A percentile compares a stretch with the other conserved stretches of the same genome.
Evolutionary conservation across 1,140 invertebrate species (phyloP).

Genomic region (Oscheius sp.): DNA sequence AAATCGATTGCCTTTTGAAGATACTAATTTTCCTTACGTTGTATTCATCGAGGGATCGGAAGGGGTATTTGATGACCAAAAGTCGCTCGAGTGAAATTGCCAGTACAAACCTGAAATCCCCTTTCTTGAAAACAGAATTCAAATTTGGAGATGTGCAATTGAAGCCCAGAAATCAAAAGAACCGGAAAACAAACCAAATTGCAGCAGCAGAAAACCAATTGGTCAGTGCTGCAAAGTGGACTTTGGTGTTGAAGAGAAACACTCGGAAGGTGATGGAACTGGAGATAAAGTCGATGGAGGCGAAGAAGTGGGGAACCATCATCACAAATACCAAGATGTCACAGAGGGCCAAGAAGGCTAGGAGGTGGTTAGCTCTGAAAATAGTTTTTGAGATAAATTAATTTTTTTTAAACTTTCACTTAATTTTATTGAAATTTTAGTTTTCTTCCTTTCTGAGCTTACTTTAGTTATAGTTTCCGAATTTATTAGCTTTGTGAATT

Average conservation of each 20-base stretch:
- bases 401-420: too few relatives aligned
- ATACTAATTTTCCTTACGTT: slow-evolving; percentile 3
- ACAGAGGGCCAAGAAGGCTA: slow-evolving; percentile 23
- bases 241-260: slow-evolving; percentile 28
- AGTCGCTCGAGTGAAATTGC: slow-evolving; percentile 35
- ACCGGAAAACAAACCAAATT: slow-evolving; percentile 1
- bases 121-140: neutral
- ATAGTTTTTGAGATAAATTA: too few relatives aligned
- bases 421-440: too few relatives aligned
- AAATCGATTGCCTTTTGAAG: neutral
- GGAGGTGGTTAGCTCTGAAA: slow-evolving; percentile 33
- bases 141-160: too few relatives aligned
- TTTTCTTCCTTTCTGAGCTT: too few relatives aligned
- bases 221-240: slow-evolving; percentile 25
- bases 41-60: slow-evolving; percentile 31
- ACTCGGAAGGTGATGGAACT: slow-evolving; percentile 4
- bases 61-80: slow-evolving; percentile 36
- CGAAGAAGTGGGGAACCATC: slow-evolving; percentile 31
- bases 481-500: too few relatives aligned
- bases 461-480: too few relatives aligned
- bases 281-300: slow-evolving; percentile 10
- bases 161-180: neutral
- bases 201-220: slow-evolving; percentile 36
- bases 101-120: slow-evolving; percentile 30
- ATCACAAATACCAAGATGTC: slow-evolving; percentile 32